These are phyloP conservation scores for Neomorphus geoffroyi DNA, from an alignment of 2,797 vertebrate species.

Conservation along the genomic window DNA sequence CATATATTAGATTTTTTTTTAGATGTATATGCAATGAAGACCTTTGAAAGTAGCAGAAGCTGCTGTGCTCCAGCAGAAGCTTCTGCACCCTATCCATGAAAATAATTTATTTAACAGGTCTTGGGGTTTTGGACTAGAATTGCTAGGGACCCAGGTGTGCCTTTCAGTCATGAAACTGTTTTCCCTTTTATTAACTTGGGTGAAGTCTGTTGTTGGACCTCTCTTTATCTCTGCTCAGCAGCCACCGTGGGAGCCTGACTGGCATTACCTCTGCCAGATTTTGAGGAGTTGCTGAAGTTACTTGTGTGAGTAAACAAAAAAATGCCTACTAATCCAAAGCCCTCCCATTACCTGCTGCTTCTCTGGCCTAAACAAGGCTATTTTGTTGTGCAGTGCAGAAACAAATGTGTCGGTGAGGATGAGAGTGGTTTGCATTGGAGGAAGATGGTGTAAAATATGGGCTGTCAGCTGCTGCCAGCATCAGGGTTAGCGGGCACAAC, in stretches of 20 bases:
- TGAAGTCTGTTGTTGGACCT: neutral
- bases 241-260: fast-evolving
- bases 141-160: neutral
- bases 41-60: neutral
- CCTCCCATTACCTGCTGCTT: neutral
- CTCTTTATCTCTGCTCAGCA: neutral
- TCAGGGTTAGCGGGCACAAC: neutral
- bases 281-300: neutral
- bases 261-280: neutral
- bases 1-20: neutral
- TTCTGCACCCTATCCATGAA: neutral
- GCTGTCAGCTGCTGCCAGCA: neutral
- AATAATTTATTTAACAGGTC: neutral
- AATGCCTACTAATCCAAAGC: neutral
- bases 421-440: neutral
- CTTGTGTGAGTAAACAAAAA: neutral
- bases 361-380: neutral
- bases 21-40: neutral
- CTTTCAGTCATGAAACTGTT: neutral
- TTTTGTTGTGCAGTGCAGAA: neutral
- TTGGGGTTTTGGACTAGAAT: neutral
- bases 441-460: neutral
- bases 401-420: fast-evolving
- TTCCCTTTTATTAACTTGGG: neutral
- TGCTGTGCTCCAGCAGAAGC: neutral